These are phyloP conservation scores for Hapalemur alaotrensis DNA, from an alignment of 2,797 vertebrate genomes.

Conservation along the genomic window DNA sequence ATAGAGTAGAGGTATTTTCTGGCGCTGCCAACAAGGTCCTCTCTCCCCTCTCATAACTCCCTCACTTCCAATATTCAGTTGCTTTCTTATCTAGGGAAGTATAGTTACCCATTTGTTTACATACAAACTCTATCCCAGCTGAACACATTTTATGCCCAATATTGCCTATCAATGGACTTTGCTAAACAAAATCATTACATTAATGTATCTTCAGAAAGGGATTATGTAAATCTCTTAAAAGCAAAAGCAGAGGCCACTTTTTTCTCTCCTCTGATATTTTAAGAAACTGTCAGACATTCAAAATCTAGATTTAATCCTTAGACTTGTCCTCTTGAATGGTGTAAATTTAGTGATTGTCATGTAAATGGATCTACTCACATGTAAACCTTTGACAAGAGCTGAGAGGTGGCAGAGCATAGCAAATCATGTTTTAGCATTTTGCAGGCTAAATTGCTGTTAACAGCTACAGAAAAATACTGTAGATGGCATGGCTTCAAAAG, in stretches of 20 bases:
- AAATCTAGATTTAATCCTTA: not conserved
- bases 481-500: conserved; percentile 7
- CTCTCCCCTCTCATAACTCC: not conserved
- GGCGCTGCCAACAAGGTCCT: not conserved
- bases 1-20: not conserved
- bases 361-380: not conserved
- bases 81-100: not conserved
- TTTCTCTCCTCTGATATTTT: not conserved
- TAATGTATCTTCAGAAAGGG: not conserved
- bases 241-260: not conserved
- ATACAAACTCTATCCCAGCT: not conserved
- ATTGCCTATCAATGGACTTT: not conserved
- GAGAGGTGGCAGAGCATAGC: not conserved
- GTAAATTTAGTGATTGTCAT: not conserved
- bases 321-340: not conserved
- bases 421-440: conserved; percentile 39
- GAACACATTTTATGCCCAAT: not conserved
- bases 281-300: not conserved
- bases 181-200: not conserved
- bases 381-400: not conserved
- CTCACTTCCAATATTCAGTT: not conserved
- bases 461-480: not conserved
- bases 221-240: not conserved
- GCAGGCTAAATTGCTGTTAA: conserved; percentile 26
- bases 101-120: not conserved